Evolutionary conservation across 2,797 vertebrate genomes (phyloP), one percentile per base, ranked within the genome.

Genomic region (Chaunax sp.): DNA sequence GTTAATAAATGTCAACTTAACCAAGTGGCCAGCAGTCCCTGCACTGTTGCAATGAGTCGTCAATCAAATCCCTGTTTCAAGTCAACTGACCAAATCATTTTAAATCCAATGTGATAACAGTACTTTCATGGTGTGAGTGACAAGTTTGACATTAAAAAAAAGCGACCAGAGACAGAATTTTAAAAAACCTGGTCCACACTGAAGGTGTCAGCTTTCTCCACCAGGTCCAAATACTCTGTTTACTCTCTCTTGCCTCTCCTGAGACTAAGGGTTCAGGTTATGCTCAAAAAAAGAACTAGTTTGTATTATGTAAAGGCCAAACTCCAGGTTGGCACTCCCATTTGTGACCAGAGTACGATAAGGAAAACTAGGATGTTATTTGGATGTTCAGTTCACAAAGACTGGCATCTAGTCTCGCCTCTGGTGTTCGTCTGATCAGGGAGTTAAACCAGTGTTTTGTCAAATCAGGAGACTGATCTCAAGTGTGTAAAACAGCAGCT

Each of bases 391-490:
- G 37, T 38, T 60, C 20, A 18, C 41, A 35, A 30, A 28, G 30
- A 60, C 13, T 20, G 14, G 45, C 40, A 22, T 54, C 18, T 40
- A 26, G 26, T 52, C 20, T 37, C 18, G 23, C 44, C 54, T 54
- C 41, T 2, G 2, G 22, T 52, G 40, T 37, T 20, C 20, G n/a
- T 44, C 22, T 43, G 22, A 37, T 16, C 2, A 0, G n/a, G 14
- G 16, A 26, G 6, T 64, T 16, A 22, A 51, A 50, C 20, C 41
- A 30, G 38, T n/a, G 0, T 56, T 50, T 66, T 55, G 45, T 37
- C 38, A 37, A 28, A 22, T 30, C n/a, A 15, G 23, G 25, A 26
- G 22, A 43, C 7, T 30, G 33, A 46, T 41, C 55, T 51, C 0
- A 2, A 52, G 47, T 13, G 33, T 47, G 22, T 60, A 1, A 33